These are phyloP conservation scores for Leguminivora glycinivorella DNA, from an alignment of 1,140 invertebrate genomes.

Conservation along the genomic window DNA sequence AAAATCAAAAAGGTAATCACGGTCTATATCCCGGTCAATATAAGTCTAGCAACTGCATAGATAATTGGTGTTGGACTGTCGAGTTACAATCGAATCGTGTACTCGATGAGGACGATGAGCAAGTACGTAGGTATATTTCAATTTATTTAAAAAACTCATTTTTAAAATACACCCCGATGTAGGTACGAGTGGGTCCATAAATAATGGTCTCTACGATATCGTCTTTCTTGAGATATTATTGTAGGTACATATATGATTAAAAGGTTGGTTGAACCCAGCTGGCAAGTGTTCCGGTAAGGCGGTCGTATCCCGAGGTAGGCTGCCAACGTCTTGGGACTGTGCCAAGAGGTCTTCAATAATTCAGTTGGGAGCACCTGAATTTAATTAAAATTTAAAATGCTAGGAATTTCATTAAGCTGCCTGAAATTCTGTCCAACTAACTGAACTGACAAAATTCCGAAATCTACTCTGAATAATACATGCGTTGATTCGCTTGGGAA, in stretches of 20 bases:
- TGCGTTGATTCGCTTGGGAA: conserved; percentile 10
- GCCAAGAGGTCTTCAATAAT: conserved; percentile 13
- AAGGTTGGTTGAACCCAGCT: not conserved
- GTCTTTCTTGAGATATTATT: not conserved
- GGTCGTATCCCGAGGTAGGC: not conserved
- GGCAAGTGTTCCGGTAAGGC: not conserved
- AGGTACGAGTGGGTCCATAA: too few species aligned
- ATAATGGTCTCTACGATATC: not conserved
- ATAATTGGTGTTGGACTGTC: too few species aligned
- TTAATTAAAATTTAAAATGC: conserved; percentile 27
- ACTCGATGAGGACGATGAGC: too few species aligned
- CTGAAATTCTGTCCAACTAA: conserved; percentile 13
- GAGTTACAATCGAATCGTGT: too few species aligned
- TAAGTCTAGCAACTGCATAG: too few species aligned
- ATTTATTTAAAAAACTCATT: too few species aligned
- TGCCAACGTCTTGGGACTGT: conserved; percentile 23
- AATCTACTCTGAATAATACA: conserved; percentile 7
- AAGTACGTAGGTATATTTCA: too few species aligned
- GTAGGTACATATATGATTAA: not conserved
- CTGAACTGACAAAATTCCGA: conserved; percentile 9
- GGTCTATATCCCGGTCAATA: too few species aligned
- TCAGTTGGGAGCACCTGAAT: conserved; percentile 15
- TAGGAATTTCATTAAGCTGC: not conserved
- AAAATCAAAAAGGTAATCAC: too few species aligned
- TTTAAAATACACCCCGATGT: not conserved